These are phyloP conservation scores for Pygoscelis adeliae DNA, from an alignment of 2,113 vertebrate genomes.

Conservation along the genomic window DNA sequence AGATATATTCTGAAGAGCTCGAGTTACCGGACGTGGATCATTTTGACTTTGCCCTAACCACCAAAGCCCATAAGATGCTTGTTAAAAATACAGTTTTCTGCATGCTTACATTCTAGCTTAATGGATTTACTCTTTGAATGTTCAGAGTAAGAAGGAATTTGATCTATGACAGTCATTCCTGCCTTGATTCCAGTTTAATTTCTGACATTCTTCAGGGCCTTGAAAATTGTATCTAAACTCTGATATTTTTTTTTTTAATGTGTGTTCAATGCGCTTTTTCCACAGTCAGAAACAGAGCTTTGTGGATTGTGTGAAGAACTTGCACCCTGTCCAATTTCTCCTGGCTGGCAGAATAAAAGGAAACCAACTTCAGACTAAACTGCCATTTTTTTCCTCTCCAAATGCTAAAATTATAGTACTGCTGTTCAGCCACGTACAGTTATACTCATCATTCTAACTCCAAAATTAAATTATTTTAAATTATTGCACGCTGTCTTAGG, in stretches of 20 bases:
- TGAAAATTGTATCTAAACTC: neutral
- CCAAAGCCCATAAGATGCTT: neutral
- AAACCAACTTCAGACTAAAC: neutral
- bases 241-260: too few species aligned
- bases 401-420: neutral
- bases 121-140: neutral
- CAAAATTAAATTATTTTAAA: neutral
- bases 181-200: neutral
- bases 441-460: neutral
- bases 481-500: neutral
- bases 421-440: neutral
- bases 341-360: neutral
- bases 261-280: neutral
- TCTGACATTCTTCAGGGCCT: neutral
- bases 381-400: neutral
- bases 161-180: neutral
- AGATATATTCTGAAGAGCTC: neutral
- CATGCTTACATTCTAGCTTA: neutral
- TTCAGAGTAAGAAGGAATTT: neutral
- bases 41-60: neutral
- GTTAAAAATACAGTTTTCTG: neutral
- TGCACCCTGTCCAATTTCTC: neutral
- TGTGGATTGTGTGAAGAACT: neutral
- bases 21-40: neutral
- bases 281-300: neutral